Conservation (phyloP, 1,140 invertebrate genomes). For the Trichomalopsis sarcophagae region DNA sequence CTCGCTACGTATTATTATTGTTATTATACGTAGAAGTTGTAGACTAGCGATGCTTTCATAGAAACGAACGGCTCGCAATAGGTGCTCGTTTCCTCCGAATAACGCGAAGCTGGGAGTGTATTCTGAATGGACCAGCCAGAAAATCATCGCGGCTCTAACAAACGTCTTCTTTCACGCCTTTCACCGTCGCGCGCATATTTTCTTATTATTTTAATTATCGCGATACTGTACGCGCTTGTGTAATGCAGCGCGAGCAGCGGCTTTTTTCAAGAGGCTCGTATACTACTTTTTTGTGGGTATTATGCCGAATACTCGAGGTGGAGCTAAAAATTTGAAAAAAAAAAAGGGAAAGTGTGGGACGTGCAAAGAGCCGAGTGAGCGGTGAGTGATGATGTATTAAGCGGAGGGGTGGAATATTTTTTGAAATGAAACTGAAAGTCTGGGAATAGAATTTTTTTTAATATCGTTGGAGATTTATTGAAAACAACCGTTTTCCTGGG, state of each 20-base stretch:
- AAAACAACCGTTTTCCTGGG: too few species aligned
- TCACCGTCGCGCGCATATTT: constrained; percentile 1
- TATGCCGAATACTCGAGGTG: background rate
- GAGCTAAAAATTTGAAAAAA: constrained; percentile 12
- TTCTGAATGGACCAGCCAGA: background rate
- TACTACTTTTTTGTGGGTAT: background rate
- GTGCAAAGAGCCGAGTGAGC: too few species aligned
- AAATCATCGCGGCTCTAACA: background rate
- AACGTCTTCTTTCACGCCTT: background rate
- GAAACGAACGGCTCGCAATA: too few species aligned
- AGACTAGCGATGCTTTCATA: background rate
- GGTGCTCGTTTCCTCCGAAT: background rate
- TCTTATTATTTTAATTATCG: constrained; percentile 1
- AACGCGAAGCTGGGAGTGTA: background rate
- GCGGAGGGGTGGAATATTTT: too few species aligned
- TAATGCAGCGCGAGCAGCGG: background rate
- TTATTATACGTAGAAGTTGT: background rate
- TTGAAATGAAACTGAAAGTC: too few species aligned
- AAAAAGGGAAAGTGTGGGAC: too few species aligned
- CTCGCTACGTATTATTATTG: background rate
- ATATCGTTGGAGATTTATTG: too few species aligned
- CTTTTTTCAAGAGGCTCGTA: background rate
- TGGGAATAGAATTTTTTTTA: too few species aligned
- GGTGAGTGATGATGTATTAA: too few species aligned
- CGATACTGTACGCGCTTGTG: background rate